Evolutionary conservation across 37 sponge, comb jelly and placozoan genomes (phyloP).

Genomic region (Beroe forskalii): DNA sequence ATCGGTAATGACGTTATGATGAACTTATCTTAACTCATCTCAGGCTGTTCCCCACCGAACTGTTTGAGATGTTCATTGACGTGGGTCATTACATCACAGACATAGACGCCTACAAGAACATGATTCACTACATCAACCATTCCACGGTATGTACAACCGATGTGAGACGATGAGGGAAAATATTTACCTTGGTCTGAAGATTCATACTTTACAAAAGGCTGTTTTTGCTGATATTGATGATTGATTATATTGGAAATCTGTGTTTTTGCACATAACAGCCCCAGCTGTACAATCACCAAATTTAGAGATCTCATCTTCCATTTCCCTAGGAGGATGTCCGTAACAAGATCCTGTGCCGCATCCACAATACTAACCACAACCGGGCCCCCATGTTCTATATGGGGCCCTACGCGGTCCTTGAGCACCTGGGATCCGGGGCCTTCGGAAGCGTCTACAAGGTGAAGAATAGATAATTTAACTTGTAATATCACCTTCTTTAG

Average conservation of each 20-base stretch:
- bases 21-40: no score
- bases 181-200: no score
- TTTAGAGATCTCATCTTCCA: no score
- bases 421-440: constrained; percentile 84
- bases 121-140: constrained; percentile 70
- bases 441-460: constrained; percentile 92
- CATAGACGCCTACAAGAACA: constrained; percentile 68
- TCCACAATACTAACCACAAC: constrained; percentile 68
- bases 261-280: no score
- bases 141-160: constrained; percentile 72
- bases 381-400: constrained; percentile 68
- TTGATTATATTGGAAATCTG: no score
- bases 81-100: constrained; percentile 81
- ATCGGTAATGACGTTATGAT: no score
- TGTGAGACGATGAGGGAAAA: no score
- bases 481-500: no score
- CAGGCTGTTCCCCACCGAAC: constrained; percentile 76
- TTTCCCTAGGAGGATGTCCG: constrained; percentile 71
- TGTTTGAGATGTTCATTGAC: constrained; percentile 85
- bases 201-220: background rate
- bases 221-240: no score
- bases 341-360: constrained; percentile 11
- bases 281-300: no score
- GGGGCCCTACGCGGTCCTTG: constrained; percentile 76
- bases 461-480: no score